phyloP scores from a whole-genome alignment of 1,140 invertebrate species.

The Drosophila busckii region DNA sequence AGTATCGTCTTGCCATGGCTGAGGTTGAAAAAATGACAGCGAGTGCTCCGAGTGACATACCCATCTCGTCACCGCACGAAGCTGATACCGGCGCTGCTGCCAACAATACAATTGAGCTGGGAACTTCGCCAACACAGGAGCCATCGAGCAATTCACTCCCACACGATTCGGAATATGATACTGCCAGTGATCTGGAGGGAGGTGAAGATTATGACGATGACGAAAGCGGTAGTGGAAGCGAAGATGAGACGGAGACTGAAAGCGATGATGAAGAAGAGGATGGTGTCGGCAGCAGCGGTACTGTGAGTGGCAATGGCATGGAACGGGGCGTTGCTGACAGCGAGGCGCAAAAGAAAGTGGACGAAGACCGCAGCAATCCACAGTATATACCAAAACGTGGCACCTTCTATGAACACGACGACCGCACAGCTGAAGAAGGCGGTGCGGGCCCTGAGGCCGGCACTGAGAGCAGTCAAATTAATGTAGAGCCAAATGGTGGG shows the following conservation, averaged over 20 bases:
- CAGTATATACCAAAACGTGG: conserved; percentile 98
- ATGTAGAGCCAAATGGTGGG: conserved; percentile 24
- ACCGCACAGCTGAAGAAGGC: conserved; percentile 86
- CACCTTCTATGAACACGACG: conserved; percentile 98
- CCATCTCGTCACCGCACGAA: conserved; percentile 31
- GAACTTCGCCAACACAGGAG: conserved; percentile 69
- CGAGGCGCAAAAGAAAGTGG: conserved; percentile 87
- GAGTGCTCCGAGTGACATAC: conserved; percentile 56
- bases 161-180: conserved; percentile 76
- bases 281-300: conserved; percentile 79
- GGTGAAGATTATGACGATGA: conserved; percentile 78
- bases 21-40: conserved; percentile 65
- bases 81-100: conserved; percentile 28
- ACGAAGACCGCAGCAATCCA: conserved; percentile 96
- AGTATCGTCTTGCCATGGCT: conserved; percentile 53
- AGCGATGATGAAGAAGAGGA: conserved; percentile 67
- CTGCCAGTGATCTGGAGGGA: conserved; percentile 74
- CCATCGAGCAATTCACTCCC: conserved; percentile 72
- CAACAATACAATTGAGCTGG: conserved; percentile 36
- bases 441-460: conserved; percentile 28
- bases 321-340: conserved; percentile 80
- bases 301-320: conserved; percentile 77
- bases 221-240: conserved; percentile 67
- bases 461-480: conserved; percentile 18
- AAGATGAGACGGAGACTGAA: conserved; percentile 54